These are phyloP conservation scores for Dasyprocta punctata DNA, from an alignment of 2,113 vertebrate species.

Conservation along the genomic window DNA sequence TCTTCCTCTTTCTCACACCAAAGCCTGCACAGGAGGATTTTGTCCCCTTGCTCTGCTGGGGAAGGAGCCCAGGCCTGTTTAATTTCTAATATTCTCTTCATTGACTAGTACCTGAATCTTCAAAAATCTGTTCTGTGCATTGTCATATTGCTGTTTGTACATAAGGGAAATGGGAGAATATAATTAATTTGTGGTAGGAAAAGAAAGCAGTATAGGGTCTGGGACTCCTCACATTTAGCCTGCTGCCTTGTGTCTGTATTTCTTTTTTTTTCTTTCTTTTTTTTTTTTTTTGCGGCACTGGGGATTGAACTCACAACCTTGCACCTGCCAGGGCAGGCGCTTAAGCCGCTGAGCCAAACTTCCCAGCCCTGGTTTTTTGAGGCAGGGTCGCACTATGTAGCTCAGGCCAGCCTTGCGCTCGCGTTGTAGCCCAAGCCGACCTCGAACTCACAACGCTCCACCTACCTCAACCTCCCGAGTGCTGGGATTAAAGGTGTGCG, in stretches of 20 bases:
- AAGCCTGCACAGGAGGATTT: not conserved
- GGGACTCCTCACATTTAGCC: not conserved
- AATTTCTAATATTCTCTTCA: not conserved
- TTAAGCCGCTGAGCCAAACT: too few species aligned
- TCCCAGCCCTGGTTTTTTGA: too few species aligned
- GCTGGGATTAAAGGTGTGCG: too few species aligned
- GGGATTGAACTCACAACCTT: too few species aligned
- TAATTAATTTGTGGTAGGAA: not conserved
- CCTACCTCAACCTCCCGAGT: too few species aligned
- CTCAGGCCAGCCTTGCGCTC: too few species aligned
- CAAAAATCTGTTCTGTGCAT: not conserved
- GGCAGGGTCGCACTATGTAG: too few species aligned
- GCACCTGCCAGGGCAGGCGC: too few species aligned
- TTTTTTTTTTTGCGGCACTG: too few species aligned
- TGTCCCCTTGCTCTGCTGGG: not conserved
- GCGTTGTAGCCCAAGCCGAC: too few species aligned
- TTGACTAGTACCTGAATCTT: not conserved
- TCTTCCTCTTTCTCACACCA: not conserved
- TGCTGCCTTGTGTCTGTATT: not conserved
- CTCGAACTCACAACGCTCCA: too few species aligned
- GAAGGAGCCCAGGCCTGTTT: not conserved
- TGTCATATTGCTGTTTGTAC: not conserved
- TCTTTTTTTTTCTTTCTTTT: too few species aligned
- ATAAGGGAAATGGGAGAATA: not conserved
- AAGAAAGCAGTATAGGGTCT: not conserved